Evolutionary conservation across 2,888 invertebrate species (phyloP), one percentile per base, ranked within the genome.

Genomic region (Chymomyza caudatula): DNA sequence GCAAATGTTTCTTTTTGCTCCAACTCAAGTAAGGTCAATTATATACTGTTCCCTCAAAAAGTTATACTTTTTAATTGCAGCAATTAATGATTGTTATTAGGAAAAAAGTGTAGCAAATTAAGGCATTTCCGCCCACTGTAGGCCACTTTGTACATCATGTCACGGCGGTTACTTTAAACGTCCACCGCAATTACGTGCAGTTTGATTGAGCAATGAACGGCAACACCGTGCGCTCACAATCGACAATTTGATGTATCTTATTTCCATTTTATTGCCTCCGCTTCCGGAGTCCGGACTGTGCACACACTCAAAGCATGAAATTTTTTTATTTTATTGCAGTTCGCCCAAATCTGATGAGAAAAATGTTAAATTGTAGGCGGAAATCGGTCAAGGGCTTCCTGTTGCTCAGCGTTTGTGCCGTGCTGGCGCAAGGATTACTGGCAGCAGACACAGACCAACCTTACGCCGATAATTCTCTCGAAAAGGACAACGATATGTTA

Each of bases 351-450:
- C 19, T 44, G 20, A 37, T 37, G 11, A 37, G 29, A 37, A 37
- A 37, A 11, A 37, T 37, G 29, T 37, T 37, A 11, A 37, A 37
- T 11, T 37, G 29, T 11, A 37, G 29, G 29, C 29, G 29, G 29
- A 37, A 11, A 37, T 11, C 29, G 29, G 29, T 37, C 29, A 37
- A 37, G 57, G 73, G 75, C 49, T 49, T 88, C 74, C 73, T 87
- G 71, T 74, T 88, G 69, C 72, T 87, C 55, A 67, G 77, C 25
- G 69, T 75, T 23, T 76, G 74, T 47, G 71, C 79, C 20, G 77
- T 80, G 55, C 23, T 85, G 70, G 77, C 77, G 43, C 76, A 83
- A 43, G 74, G 75, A 25, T 76, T 78, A n/a, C 68, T 83, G 54
- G 76, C 84, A 49, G 52, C 66, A 1, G 68, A 57, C 0, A 51